These are phyloP conservation scores for Eclectus roratus DNA, from an alignment of 2,113 vertebrate species.

Conservation along the genomic window DNA sequence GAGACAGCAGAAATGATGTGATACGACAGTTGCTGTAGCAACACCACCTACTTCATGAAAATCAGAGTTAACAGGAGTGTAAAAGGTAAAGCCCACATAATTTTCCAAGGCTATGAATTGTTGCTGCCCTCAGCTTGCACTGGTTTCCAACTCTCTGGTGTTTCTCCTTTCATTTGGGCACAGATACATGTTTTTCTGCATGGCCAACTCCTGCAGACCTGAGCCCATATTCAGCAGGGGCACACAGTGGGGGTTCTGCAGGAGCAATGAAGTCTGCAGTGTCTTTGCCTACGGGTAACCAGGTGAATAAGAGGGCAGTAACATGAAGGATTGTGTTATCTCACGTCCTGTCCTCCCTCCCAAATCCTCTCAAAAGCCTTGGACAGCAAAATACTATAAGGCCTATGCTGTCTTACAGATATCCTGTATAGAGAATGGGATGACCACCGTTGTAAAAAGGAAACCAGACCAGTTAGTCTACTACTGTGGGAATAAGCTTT, in stretches of 20 bases:
- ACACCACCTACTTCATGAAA: conserved; percentile 76
- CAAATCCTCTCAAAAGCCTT: not conserved
- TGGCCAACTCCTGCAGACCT: not conserved
- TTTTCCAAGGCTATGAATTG: conserved; percentile 47
- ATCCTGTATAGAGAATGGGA: fast-evolving
- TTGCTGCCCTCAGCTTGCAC: conserved; percentile 50
- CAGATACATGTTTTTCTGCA: not conserved
- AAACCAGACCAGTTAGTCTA: not conserved
- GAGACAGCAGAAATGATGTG: conserved; percentile 71
- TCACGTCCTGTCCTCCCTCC: not conserved
- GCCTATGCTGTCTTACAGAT: not conserved
- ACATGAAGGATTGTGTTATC: not conserved
- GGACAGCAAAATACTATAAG: not conserved
- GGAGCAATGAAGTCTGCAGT: not conserved
- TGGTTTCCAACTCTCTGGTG: not conserved
- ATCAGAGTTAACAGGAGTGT: conserved; percentile 68
- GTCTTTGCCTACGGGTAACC: not conserved
- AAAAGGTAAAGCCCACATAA: conserved; percentile 60
- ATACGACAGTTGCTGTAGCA: conserved; percentile 79
- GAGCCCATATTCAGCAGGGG: not conserved
- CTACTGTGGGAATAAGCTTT: not conserved
- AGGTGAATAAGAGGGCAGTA: not conserved
- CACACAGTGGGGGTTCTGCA: not conserved
- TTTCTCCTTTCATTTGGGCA: not conserved
- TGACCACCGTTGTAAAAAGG: not conserved